Evolutionary conservation across 2,888 invertebrate genomes (phyloP).

Genomic region (Chalcosyrphus nemorum): DNA sequence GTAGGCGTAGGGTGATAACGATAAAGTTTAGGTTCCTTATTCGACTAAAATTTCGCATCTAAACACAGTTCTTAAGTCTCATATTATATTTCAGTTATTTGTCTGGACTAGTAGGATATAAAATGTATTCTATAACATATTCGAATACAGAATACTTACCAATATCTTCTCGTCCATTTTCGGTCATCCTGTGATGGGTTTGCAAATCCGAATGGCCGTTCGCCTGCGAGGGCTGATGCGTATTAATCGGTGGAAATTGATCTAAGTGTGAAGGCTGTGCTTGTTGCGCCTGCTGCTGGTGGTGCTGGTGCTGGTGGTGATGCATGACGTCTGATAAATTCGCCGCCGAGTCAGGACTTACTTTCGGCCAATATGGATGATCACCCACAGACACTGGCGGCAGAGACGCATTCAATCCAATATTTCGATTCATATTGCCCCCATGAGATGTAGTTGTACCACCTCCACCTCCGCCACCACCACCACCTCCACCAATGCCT

Average conservation of each 20-base stretch:
- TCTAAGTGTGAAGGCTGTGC: slow-evolving; percentile 83
- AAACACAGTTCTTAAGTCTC: too few species aligned
- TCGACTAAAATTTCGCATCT: too few species aligned
- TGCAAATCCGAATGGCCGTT: slow-evolving; percentile 88
- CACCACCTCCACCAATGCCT: slow-evolving; percentile 75
- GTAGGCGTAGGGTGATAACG: too few species aligned
- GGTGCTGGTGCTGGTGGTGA: slow-evolving; percentile 84
- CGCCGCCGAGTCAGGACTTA: slow-evolving; percentile 89
- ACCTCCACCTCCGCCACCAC: slow-evolving; percentile 75
- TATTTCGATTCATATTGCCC: slow-evolving; percentile 74
- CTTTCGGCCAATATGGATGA: slow-evolving; percentile 93
- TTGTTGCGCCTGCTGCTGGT: slow-evolving; percentile 84
- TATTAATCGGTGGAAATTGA: slow-evolving; percentile 75
- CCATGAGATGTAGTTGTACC: slow-evolving; percentile 60
- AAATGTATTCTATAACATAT: neutral
- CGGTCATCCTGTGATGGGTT: slow-evolving; percentile 85
- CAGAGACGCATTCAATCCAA: slow-evolving; percentile 73
- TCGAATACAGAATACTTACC: slow-evolving; percentile 79
- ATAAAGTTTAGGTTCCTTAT: too few species aligned
- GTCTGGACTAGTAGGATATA: too few species aligned
- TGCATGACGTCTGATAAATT: slow-evolving; percentile 85
- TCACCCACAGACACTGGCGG: slow-evolving; percentile 82
- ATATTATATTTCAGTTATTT: too few species aligned
- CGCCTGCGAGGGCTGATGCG: slow-evolving; percentile 77
- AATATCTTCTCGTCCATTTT: slow-evolving; percentile 82